Evolutionary conservation across 37 sponge, comb jelly and placozoan species (phyloP).

Genomic region (Theonella swinhoei): DNA sequence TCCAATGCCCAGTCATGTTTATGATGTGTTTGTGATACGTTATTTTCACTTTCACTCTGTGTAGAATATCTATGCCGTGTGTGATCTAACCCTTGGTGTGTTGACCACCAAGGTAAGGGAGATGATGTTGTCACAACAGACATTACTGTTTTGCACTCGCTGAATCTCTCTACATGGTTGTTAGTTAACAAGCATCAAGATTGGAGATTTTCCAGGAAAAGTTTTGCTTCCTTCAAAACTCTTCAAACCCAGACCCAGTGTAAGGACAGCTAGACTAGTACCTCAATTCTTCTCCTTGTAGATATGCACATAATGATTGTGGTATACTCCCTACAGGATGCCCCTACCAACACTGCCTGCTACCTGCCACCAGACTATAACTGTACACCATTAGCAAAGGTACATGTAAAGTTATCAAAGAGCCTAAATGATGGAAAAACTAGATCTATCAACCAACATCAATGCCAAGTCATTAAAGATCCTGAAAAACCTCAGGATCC

Average conservation of each 20-base stretch:
- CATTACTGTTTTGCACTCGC: background rate
- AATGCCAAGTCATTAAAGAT: no score
- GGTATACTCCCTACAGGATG: background rate
- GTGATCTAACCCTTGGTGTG: constrained; percentile 68
- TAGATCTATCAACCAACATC: no score
- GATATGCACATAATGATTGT: background rate
- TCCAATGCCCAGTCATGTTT: no score
- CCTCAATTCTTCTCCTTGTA: background rate
- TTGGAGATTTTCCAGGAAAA: constrained; percentile 46
- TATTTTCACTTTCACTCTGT: no score
- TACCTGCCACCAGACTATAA: constrained; percentile 60
- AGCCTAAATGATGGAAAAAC: no score
- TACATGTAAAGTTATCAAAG: no score
- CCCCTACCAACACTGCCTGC: constrained; percentile 22
- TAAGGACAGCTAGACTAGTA: no score
- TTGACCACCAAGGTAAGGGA: constrained; percentile 49
- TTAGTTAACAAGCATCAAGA: constrained; percentile 16
- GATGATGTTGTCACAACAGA: background rate
- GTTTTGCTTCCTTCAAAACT: constrained; percentile 36
- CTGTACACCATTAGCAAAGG: constrained; percentile 47
- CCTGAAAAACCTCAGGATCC: no score
- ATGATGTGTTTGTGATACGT: background rate
- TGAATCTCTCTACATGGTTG: background rate
- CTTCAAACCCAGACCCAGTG: constrained; percentile 33
- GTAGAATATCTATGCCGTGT: constrained; percentile 69